Base-by-base conservation (phyloP, 2,888 invertebrate genomes). In the Macropis europaea region DNA sequence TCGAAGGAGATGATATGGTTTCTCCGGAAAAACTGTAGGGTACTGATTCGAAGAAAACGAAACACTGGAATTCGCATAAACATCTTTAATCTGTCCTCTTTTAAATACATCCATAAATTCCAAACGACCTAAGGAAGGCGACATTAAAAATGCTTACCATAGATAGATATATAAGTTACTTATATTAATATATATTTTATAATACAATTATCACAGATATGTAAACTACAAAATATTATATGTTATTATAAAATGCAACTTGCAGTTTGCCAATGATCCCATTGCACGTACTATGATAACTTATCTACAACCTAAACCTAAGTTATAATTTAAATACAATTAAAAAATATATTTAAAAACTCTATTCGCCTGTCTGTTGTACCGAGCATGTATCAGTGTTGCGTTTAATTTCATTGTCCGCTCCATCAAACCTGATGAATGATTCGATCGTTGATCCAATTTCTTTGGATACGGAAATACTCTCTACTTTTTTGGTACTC, bases 131-230 rank as follows among this genome's bases (percentile, higher is more conserved):
- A 73, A 57, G 54, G 64, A 60, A 74, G 70, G 60, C 56, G 54
- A 68, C 60, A 57, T 76, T 63, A 62, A 67, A 78, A 76, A 60
- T 61, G 64, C 57, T 68, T 61, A 30, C 61, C 40, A 60, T 72
- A 69, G 40, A 59, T 60, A 74, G 61, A 73, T 85, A 86, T n/a
- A n/a, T 87, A 86, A 87, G 84, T 87, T 87, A 86, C 83, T 85
- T 85, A 84, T 84, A 81, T 81, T 79, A 59, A 77, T 82, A 84
- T n/a, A n/a, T 68, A 79, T 62, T 83, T 83, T 86, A 86, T 86
- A 86, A 85, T 88, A 88, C 84, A 84, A 83, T 87, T 89, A 89
- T 89, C 89, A 89, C 89, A 89, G 89, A 89, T 88, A 88, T 85
- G 86, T 88, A 89, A 88, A 82, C 88, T 88, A 89, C 85, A 89